A percentile compares a stretch with the other conserved stretches of the same genome.
Evolutionary conservation across 2,888 invertebrate genomes (phyloP).

Genomic region (Chloromyia formosa): DNA sequence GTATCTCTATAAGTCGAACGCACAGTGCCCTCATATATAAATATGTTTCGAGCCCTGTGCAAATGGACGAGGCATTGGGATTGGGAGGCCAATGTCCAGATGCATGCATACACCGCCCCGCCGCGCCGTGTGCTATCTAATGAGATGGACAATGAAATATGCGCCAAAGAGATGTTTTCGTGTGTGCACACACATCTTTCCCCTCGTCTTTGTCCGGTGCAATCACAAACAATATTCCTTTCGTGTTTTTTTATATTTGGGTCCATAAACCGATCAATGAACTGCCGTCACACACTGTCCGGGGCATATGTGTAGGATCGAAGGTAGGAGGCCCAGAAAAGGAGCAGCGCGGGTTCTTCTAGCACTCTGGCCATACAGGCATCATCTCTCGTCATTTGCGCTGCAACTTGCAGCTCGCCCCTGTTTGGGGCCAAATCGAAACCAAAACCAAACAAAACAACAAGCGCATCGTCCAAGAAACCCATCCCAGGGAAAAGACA

Average conservation of each 20-base stretch:
- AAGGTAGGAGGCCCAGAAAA: no score
- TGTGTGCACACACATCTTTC: not conserved
- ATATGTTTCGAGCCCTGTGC: no score
- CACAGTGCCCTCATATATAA: no score
- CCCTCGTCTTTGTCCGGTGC: not conserved
- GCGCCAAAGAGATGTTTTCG: not conserved
- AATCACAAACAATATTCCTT: slow-evolving; percentile 1
- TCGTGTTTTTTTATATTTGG: slow-evolving; percentile 1
- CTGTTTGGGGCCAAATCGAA: not conserved
- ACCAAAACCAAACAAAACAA: no score
- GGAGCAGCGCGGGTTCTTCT: no score
- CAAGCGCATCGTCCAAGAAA: no score
- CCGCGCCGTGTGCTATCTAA: no score
- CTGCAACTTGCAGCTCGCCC: not conserved
- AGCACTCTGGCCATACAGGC: not conserved
- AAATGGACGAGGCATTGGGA: no score
- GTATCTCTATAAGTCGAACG: no score
- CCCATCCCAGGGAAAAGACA: not conserved
- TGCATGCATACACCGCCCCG: not conserved
- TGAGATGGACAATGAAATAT: no score
- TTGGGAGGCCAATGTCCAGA: slow-evolving; percentile 9
- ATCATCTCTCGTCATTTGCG: not conserved
- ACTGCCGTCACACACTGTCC: not conserved
- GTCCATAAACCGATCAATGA: slow-evolving; percentile 29
- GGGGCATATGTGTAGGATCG: no score